Percentiles rank a stretch among this genome's conserved stretches.
phyloP scores from a whole-genome alignment of 2,113 vertebrate species.

The Tetraodon nigroviridis region DNA sequence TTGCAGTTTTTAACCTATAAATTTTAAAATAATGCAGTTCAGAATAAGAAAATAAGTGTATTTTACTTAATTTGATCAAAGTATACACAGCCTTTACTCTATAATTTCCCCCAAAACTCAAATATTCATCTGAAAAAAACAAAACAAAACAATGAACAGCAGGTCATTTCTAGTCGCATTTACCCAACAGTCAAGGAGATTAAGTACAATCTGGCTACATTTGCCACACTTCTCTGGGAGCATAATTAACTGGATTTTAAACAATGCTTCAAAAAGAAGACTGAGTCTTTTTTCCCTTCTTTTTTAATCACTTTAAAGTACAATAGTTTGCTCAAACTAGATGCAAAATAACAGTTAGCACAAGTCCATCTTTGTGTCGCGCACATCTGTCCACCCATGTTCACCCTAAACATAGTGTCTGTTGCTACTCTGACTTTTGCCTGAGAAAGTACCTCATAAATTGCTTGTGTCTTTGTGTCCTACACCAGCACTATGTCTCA shows the following conservation, averaged over 20 bases:
- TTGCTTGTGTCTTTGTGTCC: slow-evolving; percentile 61
- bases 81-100: neutral
- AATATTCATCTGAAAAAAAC: slow-evolving; percentile 3
- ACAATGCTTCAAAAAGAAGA: slow-evolving; percentile 26
- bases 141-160: no score
- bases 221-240: slow-evolving; percentile 15
- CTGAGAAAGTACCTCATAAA: slow-evolving; percentile 62
- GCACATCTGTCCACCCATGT: slow-evolving; percentile 22
- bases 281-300: slow-evolving; percentile 2
- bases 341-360: slow-evolving; percentile 22
- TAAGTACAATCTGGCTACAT: slow-evolving; percentile 10
- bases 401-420: slow-evolving; percentile 32
- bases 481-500: slow-evolving; percentile 50
- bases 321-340: slow-evolving; percentile 47
- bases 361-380: slow-evolving; percentile 10
- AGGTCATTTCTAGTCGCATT: neutral
- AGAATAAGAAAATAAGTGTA: slow-evolving; percentile 2
- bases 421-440: slow-evolving; percentile 54
- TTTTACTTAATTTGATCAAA: slow-evolving; percentile 2
- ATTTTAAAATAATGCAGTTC: neutral
- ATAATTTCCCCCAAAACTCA: neutral
- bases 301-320: slow-evolving; percentile 17
- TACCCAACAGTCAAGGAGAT: neutral
- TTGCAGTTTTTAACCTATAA: slow-evolving; percentile 5
- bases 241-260: slow-evolving; percentile 41